Evolutionary conservation across 1,140 invertebrate species (phyloP).

Genomic region (Conus ventricosus): DNA sequence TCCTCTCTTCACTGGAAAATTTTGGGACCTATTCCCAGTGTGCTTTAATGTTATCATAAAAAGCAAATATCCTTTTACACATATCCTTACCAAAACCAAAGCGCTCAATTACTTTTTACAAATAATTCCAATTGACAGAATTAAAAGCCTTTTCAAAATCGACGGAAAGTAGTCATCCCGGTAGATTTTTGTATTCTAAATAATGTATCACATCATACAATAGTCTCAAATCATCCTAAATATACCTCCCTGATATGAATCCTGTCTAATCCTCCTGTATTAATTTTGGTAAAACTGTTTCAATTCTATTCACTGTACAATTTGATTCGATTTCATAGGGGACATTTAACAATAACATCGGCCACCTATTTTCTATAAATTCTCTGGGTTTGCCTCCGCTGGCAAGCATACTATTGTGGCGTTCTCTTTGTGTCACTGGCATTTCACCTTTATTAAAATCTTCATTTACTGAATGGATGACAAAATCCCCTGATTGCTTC

Average conservation of each 20-base stretch:
- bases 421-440: not conserved
- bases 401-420: not conserved
- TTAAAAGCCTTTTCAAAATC: not conserved
- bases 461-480: not conserved
- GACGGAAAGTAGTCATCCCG: not conserved
- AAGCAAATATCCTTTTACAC: not conserved
- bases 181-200: not conserved
- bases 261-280: not conserved
- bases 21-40: too few relatives aligned
- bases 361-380: not conserved
- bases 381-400: not conserved
- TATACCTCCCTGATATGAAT: not conserved
- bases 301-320: not conserved
- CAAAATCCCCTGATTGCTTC: not conserved
- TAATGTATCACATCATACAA: not conserved
- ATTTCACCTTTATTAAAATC: not conserved
- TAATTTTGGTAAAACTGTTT: not conserved
- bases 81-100: not conserved
- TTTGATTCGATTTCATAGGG: not conserved
- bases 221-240: not conserved
- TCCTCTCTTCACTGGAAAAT: too few relatives aligned
- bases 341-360: not conserved
- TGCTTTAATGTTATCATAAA: too few relatives aligned
- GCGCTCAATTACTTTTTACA: not conserved
- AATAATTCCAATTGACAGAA: not conserved